Evolutionary conservation across 2,888 invertebrate genomes (phyloP).

Genomic region (Trissonchulus sp.): DNA sequence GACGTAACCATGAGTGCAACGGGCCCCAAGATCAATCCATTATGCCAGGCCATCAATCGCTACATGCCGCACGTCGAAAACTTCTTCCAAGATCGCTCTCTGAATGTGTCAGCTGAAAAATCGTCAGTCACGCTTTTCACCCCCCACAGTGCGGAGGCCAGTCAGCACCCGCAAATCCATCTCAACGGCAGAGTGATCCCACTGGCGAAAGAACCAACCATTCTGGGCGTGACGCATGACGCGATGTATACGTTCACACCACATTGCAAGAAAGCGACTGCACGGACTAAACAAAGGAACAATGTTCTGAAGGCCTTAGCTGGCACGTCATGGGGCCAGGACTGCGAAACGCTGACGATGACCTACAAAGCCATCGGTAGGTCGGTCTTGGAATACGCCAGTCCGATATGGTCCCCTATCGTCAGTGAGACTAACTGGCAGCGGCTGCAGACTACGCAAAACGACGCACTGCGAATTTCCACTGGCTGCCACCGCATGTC

Average conservation of each 20-base stretch:
- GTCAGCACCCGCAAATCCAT: not conserved
- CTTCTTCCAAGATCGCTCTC: not conserved
- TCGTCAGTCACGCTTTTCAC: not conserved
- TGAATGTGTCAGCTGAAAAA: not conserved
- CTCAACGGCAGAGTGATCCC: not conserved
- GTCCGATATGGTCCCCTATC: not conserved
- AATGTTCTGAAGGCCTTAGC: not conserved
- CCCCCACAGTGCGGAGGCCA: not conserved
- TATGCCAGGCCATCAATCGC: not conserved
- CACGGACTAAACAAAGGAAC: not conserved
- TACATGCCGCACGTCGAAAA: not conserved
- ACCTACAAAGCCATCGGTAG: not conserved
- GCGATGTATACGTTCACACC: not conserved
- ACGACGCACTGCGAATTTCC: not conserved
- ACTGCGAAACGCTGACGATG: not conserved
- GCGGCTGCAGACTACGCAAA: not conserved
- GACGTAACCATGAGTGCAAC: not conserved
- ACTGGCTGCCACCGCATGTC: conserved; percentile 21
- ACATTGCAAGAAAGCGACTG: too few species aligned
- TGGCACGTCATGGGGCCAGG: not conserved
- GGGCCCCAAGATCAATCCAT: not conserved
- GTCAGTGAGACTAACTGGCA: not conserved
- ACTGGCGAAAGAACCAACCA: not conserved
- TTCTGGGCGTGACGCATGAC: not conserved
- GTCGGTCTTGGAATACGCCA: not conserved